Base-by-base conservation (phyloP, 2,888 invertebrate species). In the Hydriomena furcata region DNA sequence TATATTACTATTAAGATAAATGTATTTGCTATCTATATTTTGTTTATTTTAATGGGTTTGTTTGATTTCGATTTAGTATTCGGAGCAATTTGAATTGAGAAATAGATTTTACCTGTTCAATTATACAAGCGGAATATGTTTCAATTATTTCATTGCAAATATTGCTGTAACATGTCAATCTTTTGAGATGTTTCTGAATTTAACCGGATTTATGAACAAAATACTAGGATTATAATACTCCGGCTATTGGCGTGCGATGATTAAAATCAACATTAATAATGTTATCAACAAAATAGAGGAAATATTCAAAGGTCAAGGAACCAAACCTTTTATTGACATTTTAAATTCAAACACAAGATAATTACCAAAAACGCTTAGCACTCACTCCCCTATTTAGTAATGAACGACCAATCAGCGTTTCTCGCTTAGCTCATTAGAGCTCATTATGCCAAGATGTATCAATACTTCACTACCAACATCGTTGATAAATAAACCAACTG, bases 391-490 rank as follows among this genome's bases (percentile, higher is more conserved):
- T 48, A 55, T 55, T 52, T 52, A 50, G 55, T 63, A 59, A 74
- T 74, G 59, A 63, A 65, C 71, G 54, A 70, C 75, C 74, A 74
- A 76, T 76, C 74, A 72, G 59, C 59, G 48, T 58, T 24, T 52
- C 68, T 57, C 75, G 76, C 57, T 56, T 63, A 52, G 36, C 62
- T 72, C 67, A 73, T 76, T 76, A 76, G 70, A 68, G 38, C 65
- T 70, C 64, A 76, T 76, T 75, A 71, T 46, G 49, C 51, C 65
- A 62, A 65, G 62, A 71, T 65, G 67, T 71, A 69, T 71, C 73
- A 74, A 74, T 71, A 71, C 60, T 43, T 50, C 44, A 38, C 51
- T 42, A 63, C 58, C 48, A 64, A 55, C 48, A 35, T 54, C 55
- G 24, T 17, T 25, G 32, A 32, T 43, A 27, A 5, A 1, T 7